A percentile compares a stretch with the other conserved stretches of the same genome.
Conservation (phyloP, 2,113 vertebrate genomes). For the Psephotus haematonotus region DNA sequence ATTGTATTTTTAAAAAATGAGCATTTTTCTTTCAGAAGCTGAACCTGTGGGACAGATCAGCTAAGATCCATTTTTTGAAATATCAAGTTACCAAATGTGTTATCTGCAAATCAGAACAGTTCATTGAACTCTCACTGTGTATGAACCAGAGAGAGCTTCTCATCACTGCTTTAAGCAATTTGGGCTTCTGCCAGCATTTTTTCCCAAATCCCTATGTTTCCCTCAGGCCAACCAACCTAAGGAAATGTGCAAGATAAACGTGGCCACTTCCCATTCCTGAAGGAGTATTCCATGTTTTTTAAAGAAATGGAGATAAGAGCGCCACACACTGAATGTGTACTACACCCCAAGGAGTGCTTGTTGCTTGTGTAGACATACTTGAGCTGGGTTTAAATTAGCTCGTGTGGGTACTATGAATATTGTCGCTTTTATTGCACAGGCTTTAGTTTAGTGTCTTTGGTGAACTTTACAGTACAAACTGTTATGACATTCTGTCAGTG, state of each 20-base stretch:
- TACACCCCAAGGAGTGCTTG: background rate
- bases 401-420: background rate
- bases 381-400: background rate
- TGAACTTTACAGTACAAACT: background rate
- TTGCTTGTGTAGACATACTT: background rate
- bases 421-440: background rate
- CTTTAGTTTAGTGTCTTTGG: background rate
- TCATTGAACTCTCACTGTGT: background rate
- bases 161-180: background rate
- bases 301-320: background rate
- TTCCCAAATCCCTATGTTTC: background rate
- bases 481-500: background rate
- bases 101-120: background rate
- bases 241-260: background rate
- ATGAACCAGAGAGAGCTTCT: background rate
- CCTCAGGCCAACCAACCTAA: background rate
- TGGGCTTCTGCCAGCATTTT: background rate
- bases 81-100: background rate
- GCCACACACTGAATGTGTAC: rapidly evolving
- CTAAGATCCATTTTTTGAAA: background rate
- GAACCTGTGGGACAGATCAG: background rate
- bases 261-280: background rate
- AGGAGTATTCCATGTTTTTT: background rate
- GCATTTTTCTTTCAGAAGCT: background rate
- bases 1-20: rapidly evolving